Percentiles rank a stretch among this genome's conserved stretches.
phyloP scores from a whole-genome alignment of 2,797 vertebrate genomes.

The Artibeus lituratus region DNA sequence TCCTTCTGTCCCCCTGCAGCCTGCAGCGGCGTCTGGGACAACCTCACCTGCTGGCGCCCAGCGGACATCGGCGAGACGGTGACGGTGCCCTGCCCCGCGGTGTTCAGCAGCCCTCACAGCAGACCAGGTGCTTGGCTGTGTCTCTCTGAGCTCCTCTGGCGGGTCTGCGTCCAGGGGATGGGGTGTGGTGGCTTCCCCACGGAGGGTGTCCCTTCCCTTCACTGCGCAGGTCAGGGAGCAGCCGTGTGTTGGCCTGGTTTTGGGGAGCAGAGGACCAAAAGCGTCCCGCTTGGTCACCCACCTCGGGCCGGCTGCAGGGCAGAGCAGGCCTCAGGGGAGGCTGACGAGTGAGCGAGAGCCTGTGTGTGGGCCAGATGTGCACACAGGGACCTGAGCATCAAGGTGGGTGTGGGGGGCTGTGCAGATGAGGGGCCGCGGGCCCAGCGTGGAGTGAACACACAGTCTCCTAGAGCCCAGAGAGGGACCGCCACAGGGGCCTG shows the following conservation, averaged over 20 bases:
- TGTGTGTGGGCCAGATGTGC: not conserved
- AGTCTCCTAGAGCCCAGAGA: not conserved
- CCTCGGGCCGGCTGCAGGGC: not conserved
- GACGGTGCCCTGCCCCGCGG: conserved; percentile 89
- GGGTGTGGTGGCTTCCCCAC: not conserved
- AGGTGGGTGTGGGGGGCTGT: not conserved
- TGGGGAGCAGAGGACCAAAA: not conserved
- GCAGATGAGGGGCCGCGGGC: not conserved
- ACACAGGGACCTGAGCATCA: not conserved
- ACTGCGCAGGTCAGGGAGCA: not conserved
- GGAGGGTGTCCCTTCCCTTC: not conserved
- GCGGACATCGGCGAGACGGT: conserved; percentile 87
- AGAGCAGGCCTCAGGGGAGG: not conserved
- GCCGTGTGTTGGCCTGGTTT: not conserved
- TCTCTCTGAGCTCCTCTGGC: not conserved
- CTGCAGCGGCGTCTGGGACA: conserved; percentile 91
- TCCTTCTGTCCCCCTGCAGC: conserved; percentile 72
- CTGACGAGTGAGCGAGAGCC: not conserved
- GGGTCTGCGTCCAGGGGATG: not conserved
- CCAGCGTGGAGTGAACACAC: not conserved
- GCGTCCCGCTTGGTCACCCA: not conserved
- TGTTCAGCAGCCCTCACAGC: conserved; percentile 85
- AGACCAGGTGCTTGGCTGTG: conserved; percentile 82
- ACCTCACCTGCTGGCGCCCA: conserved; percentile 90
- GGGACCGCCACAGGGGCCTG: too few species aligned